A percentile compares a stretch with the other conserved stretches of the same genome.
These are phyloP conservation scores for Tachina lurida DNA, from an alignment of 2,888 invertebrate genomes.

Conservation along the genomic window DNA sequence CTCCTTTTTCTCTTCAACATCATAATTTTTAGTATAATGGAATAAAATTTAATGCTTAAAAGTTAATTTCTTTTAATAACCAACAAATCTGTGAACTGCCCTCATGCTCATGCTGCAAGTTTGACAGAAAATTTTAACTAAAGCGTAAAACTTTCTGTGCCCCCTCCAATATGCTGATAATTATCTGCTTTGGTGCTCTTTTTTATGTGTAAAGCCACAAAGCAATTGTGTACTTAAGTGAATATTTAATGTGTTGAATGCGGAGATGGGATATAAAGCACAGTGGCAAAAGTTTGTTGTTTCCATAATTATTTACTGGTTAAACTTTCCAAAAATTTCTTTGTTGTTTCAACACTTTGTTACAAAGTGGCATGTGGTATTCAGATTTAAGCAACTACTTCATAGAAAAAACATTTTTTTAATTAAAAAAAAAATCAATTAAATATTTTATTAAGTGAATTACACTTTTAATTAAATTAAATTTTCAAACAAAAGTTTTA, in stretches of 20 bases:
- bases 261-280: not conserved
- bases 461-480: too few relatives aligned
- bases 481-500: too few relatives aligned
- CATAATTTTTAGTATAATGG: not conserved
- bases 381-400: too few relatives aligned
- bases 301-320: too few relatives aligned
- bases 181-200: slow-evolving; percentile 47
- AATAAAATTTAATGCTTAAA: not conserved
- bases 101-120: not conserved
- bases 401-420: too few relatives aligned
- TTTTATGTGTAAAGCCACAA: slow-evolving; percentile 30
- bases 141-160: not conserved
- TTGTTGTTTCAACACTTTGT: too few relatives aligned
- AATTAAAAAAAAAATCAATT: too few relatives aligned
- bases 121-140: not conserved
- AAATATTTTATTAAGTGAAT: too few relatives aligned
- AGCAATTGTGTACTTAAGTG: slow-evolving; percentile 45
- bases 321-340: too few relatives aligned
- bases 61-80: not conserved
- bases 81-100: not conserved
- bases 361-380: too few relatives aligned
- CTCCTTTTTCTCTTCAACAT: not conserved
- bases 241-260: slow-evolving; percentile 1
- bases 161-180: slow-evolving; percentile 46
- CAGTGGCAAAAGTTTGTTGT: too few relatives aligned